A percentile compares a stretch with the other conserved stretches of the same genome.
phyloP scores from a whole-genome alignment of 2,797 vertebrate species.

The Platyrinchus mystaceus region DNA sequence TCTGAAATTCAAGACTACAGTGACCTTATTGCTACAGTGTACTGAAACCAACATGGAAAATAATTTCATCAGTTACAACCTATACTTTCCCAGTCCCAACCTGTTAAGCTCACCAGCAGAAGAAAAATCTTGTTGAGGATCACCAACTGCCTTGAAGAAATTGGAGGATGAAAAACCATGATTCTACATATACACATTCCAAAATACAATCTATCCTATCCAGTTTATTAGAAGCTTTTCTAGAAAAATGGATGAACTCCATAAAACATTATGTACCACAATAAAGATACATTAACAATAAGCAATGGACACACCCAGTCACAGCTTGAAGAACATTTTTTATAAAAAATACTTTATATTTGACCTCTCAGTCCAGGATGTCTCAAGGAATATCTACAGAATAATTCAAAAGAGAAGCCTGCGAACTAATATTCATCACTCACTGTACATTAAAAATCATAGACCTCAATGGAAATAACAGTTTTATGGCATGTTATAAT shows the following conservation, averaged over 20 bases:
- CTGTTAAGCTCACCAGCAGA: neutral
- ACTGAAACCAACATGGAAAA: neutral
- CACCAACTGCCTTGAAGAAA: neutral
- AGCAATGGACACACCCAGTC: neutral
- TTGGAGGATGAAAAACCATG: neutral
- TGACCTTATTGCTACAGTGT: neutral
- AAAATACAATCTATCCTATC: neutral
- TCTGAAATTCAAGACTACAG: neutral
- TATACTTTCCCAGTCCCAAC: neutral
- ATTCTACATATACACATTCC: neutral
- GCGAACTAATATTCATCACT: neutral
- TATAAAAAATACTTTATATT: neutral
- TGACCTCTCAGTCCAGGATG: neutral
- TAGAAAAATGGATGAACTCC: neutral
- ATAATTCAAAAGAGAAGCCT: neutral
- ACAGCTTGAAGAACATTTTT: neutral
- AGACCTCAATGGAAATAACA: neutral
- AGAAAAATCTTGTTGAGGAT: neutral
- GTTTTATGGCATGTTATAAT: neutral
- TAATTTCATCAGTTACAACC: neutral
- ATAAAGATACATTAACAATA: neutral
- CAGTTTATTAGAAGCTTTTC: neutral
- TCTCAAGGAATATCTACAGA: neutral
- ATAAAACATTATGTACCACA: accelerated
- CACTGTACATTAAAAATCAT: neutral